Evolutionary conservation across 2,888 invertebrate genomes (phyloP).

Genomic region (Hypsopygia costalis): DNA sequence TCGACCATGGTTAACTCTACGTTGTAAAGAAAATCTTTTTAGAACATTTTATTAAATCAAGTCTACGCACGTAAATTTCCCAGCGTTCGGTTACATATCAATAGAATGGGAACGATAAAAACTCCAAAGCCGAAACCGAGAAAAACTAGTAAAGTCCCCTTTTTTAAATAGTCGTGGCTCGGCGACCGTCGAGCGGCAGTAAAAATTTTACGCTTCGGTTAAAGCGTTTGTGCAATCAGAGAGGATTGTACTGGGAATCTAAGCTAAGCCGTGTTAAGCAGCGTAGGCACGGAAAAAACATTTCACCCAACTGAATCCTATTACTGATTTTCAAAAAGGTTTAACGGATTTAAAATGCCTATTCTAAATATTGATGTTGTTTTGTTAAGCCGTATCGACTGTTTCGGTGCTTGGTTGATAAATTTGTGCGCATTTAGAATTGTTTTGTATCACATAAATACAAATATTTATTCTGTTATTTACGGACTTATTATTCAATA

Average conservation of each 20-base stretch:
- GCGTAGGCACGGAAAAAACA: slow-evolving; percentile 42
- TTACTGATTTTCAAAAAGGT: slow-evolving; percentile 42
- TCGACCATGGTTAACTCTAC: too few relatives aligned
- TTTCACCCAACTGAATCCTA: slow-evolving; percentile 40
- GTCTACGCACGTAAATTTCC: neutral
- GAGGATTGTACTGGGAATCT: slow-evolving; percentile 59
- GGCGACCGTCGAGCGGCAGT: slow-evolving; percentile 37
- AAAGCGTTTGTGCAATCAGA: slow-evolving; percentile 71
- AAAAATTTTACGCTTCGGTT: slow-evolving; percentile 57
- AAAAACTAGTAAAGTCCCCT: slow-evolving; percentile 8
- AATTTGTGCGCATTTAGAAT: too few relatives aligned
- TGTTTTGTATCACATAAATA: too few relatives aligned
- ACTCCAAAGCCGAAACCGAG: slow-evolving; percentile 18
- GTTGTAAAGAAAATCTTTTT: too few relatives aligned
- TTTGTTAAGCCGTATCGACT: slow-evolving; percentile 2
- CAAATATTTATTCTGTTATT: too few relatives aligned
- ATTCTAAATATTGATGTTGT: slow-evolving; percentile 6
- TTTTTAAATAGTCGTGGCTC: slow-evolving; percentile 26
- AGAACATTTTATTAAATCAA: too few relatives aligned
- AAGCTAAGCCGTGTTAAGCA: slow-evolving; percentile 53
- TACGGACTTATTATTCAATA: too few relatives aligned
- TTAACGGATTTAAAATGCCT: slow-evolving; percentile 20
- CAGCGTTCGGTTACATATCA: neutral
- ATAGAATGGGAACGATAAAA: slow-evolving; percentile 3
- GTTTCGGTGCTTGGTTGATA: neutral